Evolutionary conservation across 2,113 vertebrate species (phyloP), one percentile per base, ranked within the genome.

Genomic region (Solea senegalensis): DNA sequence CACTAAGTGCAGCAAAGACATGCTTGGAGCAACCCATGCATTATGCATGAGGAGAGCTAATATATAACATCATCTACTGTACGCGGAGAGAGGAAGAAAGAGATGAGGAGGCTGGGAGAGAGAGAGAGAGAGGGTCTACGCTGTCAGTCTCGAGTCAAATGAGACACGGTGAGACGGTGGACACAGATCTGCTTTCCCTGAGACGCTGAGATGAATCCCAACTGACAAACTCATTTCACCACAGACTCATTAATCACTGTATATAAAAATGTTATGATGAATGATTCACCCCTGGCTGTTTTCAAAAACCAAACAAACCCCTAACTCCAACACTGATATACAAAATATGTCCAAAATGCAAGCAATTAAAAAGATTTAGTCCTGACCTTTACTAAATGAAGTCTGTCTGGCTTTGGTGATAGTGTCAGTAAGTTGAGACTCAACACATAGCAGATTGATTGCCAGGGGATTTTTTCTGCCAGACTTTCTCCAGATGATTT

Each of bases 21-120:
- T 8, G 52, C 57, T 50, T 8, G 10, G 39, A 68, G 72, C 61
- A 51, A 54, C 49, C 56, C 40, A 85, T 88, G 59, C 55, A 87
- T 83, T 72, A 82, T 76, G 74, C 70, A 88, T 69, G 53, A 80
- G 70, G 11, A 6, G 10, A 6, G 10, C 54, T 75, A 75, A 70
- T 57, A 57, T 69, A 48, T 53, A 63, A 76, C 75, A 21, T 62
- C 52, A 79, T 83, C 71, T 63, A 65, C 13, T 58, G 41, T 72
- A 66, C 61, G 52, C 55, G 58, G 59, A 59, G 16, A 4, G 14
- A 52, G 63, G 16, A 54, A 60, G 28, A 39, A 0, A 54, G 55
- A 56, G 3, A 11, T 7, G 49, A 53, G 39, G 43, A n/a, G 7
- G n/a, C 6, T 10, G 12, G 39, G 26, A 2, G 28, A 15, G 15